Percentiles rank a stretch among this genome's conserved stretches.
Conservation (phyloP, 2,113 vertebrate species). For the Propithecus coquereli region DNA sequence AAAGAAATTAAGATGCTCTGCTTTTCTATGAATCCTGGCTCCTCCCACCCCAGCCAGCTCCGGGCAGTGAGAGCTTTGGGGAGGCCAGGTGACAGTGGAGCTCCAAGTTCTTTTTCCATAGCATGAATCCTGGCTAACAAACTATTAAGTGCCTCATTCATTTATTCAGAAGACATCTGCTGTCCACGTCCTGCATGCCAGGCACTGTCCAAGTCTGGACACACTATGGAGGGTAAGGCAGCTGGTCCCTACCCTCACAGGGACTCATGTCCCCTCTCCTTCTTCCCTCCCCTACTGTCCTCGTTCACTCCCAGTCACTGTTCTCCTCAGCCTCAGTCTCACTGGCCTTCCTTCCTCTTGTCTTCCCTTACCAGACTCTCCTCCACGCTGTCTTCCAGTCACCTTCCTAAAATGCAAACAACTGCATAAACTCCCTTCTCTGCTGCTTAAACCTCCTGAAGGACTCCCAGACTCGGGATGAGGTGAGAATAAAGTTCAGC, state of each 20-base stretch:
- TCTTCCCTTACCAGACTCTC: not conserved
- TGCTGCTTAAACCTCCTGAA: not conserved
- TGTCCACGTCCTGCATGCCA: not conserved
- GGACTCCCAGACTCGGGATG: not conserved
- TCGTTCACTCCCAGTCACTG: no score
- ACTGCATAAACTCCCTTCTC: not conserved
- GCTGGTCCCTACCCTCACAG: not conserved
- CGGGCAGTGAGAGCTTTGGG: not conserved
- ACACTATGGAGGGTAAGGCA: not conserved
- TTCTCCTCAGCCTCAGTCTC: not conserved
- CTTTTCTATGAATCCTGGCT: not conserved
- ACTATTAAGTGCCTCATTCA: not conserved
- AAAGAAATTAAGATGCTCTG: no score
- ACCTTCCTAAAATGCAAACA: not conserved
- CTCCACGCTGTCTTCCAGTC: not conserved
- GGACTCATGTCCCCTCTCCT: not conserved
- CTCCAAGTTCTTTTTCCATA: not conserved
- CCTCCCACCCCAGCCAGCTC: accelerated
- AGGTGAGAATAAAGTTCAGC: not conserved
- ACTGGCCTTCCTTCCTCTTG: not conserved
- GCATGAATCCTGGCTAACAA: not conserved
- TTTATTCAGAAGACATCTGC: not conserved
- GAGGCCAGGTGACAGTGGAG: accelerated
- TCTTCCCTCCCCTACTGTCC: not conserved
- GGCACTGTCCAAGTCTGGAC: not conserved